These are phyloP conservation scores for Scelioninae gen. 2 DNA, from an alignment of 2,888 invertebrate species.

Conservation along the genomic window DNA sequence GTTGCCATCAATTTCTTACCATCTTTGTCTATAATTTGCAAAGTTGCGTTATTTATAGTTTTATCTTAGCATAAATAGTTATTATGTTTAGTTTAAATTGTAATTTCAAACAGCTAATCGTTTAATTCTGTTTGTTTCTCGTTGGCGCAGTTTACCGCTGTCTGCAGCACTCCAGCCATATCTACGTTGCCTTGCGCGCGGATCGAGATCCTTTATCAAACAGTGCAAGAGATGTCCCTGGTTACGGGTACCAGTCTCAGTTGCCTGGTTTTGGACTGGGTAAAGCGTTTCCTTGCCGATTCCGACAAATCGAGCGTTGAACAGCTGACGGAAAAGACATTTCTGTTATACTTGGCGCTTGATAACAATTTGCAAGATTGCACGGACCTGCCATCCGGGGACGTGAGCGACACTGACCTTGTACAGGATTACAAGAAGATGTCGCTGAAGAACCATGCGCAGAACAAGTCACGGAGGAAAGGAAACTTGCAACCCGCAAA, in stretches of 20 bases:
- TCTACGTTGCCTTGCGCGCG: conserved; percentile 81
- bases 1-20: too few relatives aligned
- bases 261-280: conserved; percentile 81
- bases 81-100: not conserved
- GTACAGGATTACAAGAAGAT: conserved; percentile 85
- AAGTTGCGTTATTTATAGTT: too few relatives aligned
- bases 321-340: conserved; percentile 79
- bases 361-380: conserved; percentile 88
- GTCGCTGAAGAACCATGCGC: conserved; percentile 73
- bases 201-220: conserved; percentile 86
- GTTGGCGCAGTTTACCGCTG: conserved; percentile 78
- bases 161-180: conserved; percentile 80
- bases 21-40: too few relatives aligned
- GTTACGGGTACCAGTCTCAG: conserved; percentile 79
- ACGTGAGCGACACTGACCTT: conserved; percentile 84
- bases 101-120: too few relatives aligned
- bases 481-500: conserved; percentile 78
- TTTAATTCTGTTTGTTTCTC: not conserved
- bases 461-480: conserved; percentile 75
- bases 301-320: conserved; percentile 68
- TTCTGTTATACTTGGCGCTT: conserved; percentile 85
- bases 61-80: not conserved
- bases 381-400: conserved; percentile 81
- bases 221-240: conserved; percentile 81
- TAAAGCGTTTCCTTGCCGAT: conserved; percentile 69